phyloP scores from a whole-genome alignment of 2,888 invertebrate genomes.

The Iphiclides podalirius region DNA sequence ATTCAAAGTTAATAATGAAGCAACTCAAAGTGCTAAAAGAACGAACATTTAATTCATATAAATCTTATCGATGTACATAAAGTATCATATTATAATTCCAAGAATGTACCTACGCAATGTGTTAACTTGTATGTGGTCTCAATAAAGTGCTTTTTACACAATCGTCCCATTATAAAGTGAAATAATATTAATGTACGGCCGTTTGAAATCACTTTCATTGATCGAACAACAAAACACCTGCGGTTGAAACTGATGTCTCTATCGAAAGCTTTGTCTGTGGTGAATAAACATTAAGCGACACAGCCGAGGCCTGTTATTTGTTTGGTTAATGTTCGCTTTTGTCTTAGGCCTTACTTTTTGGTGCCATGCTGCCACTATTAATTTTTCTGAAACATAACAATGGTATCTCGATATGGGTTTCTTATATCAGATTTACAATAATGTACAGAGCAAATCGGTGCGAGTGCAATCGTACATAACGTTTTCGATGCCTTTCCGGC shows the following conservation, averaged over 20 bases:
- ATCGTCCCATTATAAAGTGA: not conserved
- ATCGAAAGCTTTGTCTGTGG: conserved; percentile 26
- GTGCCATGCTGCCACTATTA: conserved; percentile 36
- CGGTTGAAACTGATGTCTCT: conserved; percentile 18
- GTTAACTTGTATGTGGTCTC: not conserved
- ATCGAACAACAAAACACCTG: conserved; percentile 3
- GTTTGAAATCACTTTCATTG: not conserved
- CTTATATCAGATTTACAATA: no score
- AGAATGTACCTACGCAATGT: conserved; percentile 1
- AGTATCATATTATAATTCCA: conserved; percentile 4
- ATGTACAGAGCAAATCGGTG: no score
- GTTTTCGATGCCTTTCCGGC: no score
- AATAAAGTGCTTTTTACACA: not conserved
- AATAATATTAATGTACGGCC: not conserved
- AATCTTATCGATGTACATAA: not conserved
- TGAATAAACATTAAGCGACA: conserved; percentile 39
- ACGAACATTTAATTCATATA: not conserved
- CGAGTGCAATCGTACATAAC: no score
- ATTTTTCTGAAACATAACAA: no score
- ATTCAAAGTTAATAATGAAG: not conserved
- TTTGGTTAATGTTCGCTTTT: conserved; percentile 48
- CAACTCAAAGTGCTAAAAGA: no score
- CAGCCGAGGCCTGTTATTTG: conserved; percentile 41
- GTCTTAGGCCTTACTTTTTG: conserved; percentile 40
- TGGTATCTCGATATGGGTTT: no score